Evolutionary conservation across 2,797 vertebrate species (phyloP).

Genomic region (Phoebastria nigripes): DNA sequence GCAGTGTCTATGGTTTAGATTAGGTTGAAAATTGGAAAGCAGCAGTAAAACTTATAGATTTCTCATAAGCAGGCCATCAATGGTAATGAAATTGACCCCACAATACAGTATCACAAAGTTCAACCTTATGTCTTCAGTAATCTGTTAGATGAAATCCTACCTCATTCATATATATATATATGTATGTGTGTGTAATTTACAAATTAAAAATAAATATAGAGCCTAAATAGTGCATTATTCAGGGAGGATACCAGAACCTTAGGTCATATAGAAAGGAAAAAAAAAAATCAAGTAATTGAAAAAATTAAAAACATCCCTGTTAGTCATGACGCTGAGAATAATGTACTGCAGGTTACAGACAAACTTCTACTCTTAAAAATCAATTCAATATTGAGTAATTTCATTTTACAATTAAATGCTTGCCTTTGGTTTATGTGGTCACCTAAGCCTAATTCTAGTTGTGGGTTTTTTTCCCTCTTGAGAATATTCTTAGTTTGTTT

Average conservation of each 20-base stretch:
- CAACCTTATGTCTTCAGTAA: conserved; percentile 46
- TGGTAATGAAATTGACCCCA: conserved; percentile 48
- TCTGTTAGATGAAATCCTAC: conserved; percentile 41
- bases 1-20: conserved; percentile 28
- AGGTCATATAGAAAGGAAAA: background rate
- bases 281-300: background rate
- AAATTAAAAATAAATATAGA: background rate
- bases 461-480: background rate
- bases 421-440: conserved; percentile 27
- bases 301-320: background rate
- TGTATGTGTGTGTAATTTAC: background rate
- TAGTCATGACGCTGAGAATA: background rate
- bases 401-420: conserved; percentile 41
- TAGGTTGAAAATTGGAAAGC: conserved; percentile 50
- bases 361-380: conserved; percentile 39
- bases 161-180: conserved; percentile 29
- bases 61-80: conserved; percentile 48
- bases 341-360: background rate
- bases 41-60: conserved; percentile 52
- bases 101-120: conserved; percentile 46
- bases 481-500: conserved; percentile 14
- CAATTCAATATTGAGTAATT: conserved; percentile 36
- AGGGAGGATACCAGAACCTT: background rate
- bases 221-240: background rate
- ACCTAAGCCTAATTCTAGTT: background rate